Evolutionary conservation across 2,888 invertebrate species (phyloP).

Genomic region (Pegoplata infirma): DNA sequence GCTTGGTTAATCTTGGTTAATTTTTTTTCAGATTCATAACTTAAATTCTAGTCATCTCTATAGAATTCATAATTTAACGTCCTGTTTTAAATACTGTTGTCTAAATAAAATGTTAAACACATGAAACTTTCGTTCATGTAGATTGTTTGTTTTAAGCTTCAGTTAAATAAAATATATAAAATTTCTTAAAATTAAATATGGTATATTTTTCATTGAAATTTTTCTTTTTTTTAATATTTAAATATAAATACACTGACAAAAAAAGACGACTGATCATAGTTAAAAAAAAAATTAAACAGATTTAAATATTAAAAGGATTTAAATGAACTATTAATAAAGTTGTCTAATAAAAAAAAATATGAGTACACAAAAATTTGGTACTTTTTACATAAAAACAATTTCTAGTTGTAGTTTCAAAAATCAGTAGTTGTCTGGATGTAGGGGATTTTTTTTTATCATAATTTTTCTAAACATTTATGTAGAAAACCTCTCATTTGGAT

Average conservation of each 20-base stretch:
- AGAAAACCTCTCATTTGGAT: conserved; percentile 32
- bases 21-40: conserved; percentile 1
- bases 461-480: conserved; percentile 31
- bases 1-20: too few relatives aligned
- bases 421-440: neutral
- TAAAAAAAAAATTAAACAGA: conserved; percentile 24
- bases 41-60: conserved; percentile 19
- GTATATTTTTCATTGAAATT: conserved; percentile 39
- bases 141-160: conserved; percentile 16
- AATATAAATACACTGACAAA: conserved; percentile 55
- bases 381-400: conserved; percentile 33
- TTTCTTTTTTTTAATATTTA: conserved; percentile 26
- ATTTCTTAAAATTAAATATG: conserved; percentile 52
- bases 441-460: conserved; percentile 29
- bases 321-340: neutral
- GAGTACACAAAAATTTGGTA: conserved; percentile 15
- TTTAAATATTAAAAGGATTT: neutral
- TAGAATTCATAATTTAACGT: conserved; percentile 13
- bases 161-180: conserved; percentile 31
- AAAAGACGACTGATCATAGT: conserved; percentile 20
- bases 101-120: conserved; percentile 15
- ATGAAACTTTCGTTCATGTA: neutral
- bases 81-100: conserved; percentile 7
- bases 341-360: conserved; percentile 14
- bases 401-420: conserved; percentile 14